Evolutionary conservation across 2,888 invertebrate genomes (phyloP).

Genomic region (Clistopyga incitator): DNA sequence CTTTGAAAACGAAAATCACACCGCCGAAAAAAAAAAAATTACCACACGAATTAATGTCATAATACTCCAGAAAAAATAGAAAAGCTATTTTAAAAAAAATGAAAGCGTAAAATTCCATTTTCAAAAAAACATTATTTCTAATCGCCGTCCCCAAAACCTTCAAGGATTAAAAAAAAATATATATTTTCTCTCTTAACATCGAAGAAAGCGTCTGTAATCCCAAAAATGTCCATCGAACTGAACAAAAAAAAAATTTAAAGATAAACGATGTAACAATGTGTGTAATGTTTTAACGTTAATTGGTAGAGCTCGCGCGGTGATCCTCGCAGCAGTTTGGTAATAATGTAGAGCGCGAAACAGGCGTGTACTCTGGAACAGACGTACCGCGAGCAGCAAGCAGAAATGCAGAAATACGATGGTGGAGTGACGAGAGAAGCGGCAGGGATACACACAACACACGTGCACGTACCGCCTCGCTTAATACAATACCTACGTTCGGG

Average conservation of each 20-base stretch:
- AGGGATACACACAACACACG: constrained; percentile 46
- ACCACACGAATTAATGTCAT: too few relatives aligned
- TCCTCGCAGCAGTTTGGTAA: constrained; percentile 53
- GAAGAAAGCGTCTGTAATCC: neutral
- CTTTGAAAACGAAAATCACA: neutral
- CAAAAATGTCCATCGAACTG: too few relatives aligned
- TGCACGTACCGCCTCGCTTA: constrained; percentile 23
- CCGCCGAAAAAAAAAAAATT: neutral
- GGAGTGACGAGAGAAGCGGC: constrained; percentile 49
- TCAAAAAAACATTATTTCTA: too few relatives aligned
- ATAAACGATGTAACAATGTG: neutral
- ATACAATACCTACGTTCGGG: constrained; percentile 44
- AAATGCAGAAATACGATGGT: constrained; percentile 58
- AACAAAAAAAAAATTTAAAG: neutral
- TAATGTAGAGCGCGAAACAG: constrained; percentile 56
- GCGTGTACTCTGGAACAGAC: constrained; percentile 61
- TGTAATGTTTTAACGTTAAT: neutral
- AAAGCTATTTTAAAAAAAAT: too few relatives aligned
- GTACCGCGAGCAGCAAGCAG: constrained; percentile 41
- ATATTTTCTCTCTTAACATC: too few relatives aligned
- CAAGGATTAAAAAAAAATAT: too few relatives aligned
- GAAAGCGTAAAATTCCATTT: too few relatives aligned
- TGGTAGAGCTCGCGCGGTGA: neutral
- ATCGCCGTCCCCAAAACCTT: too few relatives aligned
- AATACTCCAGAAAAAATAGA: too few relatives aligned